Evolutionary conservation across 1,140 invertebrate genomes (phyloP).

Genomic region (Tetragnatha versicolor): DNA sequence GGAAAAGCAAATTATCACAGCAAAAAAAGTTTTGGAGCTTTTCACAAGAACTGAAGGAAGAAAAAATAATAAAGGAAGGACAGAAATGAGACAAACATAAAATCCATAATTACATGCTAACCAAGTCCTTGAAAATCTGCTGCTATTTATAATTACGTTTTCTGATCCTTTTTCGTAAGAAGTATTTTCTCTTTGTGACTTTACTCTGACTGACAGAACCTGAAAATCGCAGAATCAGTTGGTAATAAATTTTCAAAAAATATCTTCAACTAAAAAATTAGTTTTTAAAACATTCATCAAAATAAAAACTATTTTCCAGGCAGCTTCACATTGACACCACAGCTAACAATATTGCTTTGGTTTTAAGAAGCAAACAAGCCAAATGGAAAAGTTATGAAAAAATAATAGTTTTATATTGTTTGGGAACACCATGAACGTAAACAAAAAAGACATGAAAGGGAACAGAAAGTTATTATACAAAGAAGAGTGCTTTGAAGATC

Average conservation of each 20-base stretch:
- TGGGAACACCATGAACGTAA: too few species aligned
- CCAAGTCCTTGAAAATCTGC: not conserved
- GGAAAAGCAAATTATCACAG: too few species aligned
- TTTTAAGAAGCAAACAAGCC: too few species aligned
- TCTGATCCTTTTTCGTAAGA: constrained; percentile 42
- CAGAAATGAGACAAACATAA: constrained; percentile 17
- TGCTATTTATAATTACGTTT: constrained; percentile 36
- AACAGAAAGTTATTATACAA: too few species aligned
- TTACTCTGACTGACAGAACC: constrained; percentile 4
- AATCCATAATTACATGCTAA: constrained; percentile 48
- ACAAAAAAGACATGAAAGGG: too few species aligned
- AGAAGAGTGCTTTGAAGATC: too few species aligned
- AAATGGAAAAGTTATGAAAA: too few species aligned
- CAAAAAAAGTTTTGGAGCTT: not conserved
- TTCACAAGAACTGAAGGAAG: not conserved
- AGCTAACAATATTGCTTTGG: too few species aligned
- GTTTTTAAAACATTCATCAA: not conserved
- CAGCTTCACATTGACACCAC: too few species aligned
- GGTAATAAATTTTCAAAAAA: constrained; percentile 3
- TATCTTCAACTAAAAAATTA: not conserved
- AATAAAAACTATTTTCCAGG: not conserved
- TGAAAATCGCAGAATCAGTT: constrained; percentile 50
- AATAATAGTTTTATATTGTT: too few species aligned
- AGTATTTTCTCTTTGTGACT: constrained; percentile 44
- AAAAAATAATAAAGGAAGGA: constrained; percentile 3